Evolutionary conservation across 2,888 invertebrate genomes (phyloP), one percentile per base, ranked within the genome.

Genomic region (Tipula helvola): DNA sequence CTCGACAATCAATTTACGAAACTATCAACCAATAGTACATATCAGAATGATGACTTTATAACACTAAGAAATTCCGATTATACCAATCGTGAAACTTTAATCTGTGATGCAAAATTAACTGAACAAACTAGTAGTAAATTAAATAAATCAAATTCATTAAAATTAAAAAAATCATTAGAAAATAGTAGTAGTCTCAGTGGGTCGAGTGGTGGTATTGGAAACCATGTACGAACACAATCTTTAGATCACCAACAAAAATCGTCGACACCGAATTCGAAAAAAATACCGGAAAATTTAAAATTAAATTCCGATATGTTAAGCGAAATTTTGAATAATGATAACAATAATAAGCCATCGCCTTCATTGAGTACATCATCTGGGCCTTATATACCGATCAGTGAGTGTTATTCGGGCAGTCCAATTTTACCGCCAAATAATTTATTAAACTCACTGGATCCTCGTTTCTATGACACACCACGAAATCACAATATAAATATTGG

Each of bases 331-430:
- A 86, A 85, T 7, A 85, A 44, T 18, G 86, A 86, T 13, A 91
- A 89, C 47, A 90, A 89, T 87, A 91, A 91, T 83, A 94, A 94
- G 89, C 93, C 94, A 16, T 94, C 94, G 28, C 94, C 94, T 12
- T 92, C 94, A 87, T 93, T 94, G 86, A 94, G 95, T 86, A 94
- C 93, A 44, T 93, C 94, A 88, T 95, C 96, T 10, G 96, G 96
- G 36, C 96, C 97, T 0, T 98, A 98, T 91, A 97, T 98, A 91
- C 96, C 97, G 8, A 97, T 98, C 89, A 97, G 97, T 87, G 97
- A 98, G 91, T 98, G 98, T 91, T 95, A 96, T 89, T 97, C 97
- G 44, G 98, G 98, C 86, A 94, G 93, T 86, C 93, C 94, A 4
- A 90, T 91, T 86, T 90, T 90, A 87, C 88, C 89, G 88, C 90